These are phyloP conservation scores for Phylloscopus trochilus DNA, from an alignment of 2,113 vertebrate species.

Conservation along the genomic window DNA sequence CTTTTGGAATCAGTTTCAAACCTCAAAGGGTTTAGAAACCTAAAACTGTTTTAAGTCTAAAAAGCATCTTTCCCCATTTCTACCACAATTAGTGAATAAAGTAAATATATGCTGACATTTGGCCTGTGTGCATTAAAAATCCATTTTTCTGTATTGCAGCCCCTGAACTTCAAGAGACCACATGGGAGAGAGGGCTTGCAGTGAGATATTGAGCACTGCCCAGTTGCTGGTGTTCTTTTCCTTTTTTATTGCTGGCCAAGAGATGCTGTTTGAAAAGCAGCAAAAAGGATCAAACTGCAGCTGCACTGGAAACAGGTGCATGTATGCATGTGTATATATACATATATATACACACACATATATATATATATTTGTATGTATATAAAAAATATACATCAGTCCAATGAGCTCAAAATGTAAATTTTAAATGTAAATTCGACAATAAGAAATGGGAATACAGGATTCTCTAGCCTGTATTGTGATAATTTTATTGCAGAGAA, in stretches of 20 bases:
- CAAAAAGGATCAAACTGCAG: background rate
- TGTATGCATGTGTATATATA: fast-evolving
- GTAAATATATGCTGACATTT: background rate
- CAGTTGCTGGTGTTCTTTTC: background rate
- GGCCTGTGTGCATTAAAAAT: background rate
- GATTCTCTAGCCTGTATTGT: background rate
- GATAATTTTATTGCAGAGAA: background rate
- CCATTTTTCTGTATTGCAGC: background rate
- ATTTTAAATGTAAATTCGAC: background rate
- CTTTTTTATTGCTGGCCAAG: background rate
- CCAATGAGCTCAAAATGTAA: background rate
- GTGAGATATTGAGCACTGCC: background rate
- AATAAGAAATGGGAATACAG: background rate
- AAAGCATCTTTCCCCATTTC: background rate
- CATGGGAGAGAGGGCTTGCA: fast-evolving
- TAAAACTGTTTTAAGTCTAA: background rate
- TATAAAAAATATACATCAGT: background rate
- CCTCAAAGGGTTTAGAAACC: background rate
- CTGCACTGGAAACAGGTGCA: background rate
- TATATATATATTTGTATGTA: fast-evolving
- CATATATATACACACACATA: no score
- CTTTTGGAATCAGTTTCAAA: background rate
- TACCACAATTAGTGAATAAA: background rate
- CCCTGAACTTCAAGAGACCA: background rate
- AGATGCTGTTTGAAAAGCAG: background rate